Conservation (phyloP, 2,888 invertebrate species). For the Gari tellinella region DNA sequence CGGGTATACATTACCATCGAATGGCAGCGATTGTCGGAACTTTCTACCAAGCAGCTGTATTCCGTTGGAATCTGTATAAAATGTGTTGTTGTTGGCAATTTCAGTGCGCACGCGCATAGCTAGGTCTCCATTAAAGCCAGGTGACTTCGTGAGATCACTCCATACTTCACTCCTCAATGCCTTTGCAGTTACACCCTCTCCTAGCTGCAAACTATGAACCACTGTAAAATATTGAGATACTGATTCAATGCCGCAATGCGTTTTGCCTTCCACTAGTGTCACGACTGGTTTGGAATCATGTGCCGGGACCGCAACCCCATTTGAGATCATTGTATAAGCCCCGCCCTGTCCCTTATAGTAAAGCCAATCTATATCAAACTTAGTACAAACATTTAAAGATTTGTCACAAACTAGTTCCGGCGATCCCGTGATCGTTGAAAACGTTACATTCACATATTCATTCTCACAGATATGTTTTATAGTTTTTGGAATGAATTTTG, state of each 20-base stretch:
- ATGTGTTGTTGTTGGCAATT: constrained; percentile 67
- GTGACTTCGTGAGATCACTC: constrained; percentile 35
- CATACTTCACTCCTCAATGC: constrained; percentile 35
- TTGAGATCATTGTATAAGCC: constrained; percentile 52
- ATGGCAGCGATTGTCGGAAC: constrained; percentile 68
- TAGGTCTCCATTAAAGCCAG: constrained; percentile 70
- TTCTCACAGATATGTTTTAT: constrained; percentile 30
- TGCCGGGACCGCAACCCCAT: constrained; percentile 24
- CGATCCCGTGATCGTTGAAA: constrained; percentile 32
- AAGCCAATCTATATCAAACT: constrained; percentile 46
- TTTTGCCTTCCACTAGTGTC: constrained; percentile 16
- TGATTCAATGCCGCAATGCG: constrained; percentile 34
- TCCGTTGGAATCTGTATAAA: constrained; percentile 82
- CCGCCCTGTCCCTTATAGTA: constrained; percentile 45
- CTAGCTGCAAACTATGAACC: constrained; percentile 21
- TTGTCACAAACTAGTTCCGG: constrained; percentile 46
- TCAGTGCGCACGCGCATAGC: constrained; percentile 78
- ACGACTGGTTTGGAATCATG: constrained; percentile 4
- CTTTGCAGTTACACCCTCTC: constrained; percentile 18
- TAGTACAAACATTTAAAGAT: constrained; percentile 29
- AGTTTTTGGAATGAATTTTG: background rate
- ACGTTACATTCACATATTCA: constrained; percentile 50
- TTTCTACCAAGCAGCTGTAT: constrained; percentile 78
- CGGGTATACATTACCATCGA: constrained; percentile 83
- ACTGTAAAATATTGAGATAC: constrained; percentile 25